These are phyloP conservation scores for Megaustenia siamemsis DNA, from an alignment of 2,888 invertebrate genomes.

Conservation along the genomic window DNA sequence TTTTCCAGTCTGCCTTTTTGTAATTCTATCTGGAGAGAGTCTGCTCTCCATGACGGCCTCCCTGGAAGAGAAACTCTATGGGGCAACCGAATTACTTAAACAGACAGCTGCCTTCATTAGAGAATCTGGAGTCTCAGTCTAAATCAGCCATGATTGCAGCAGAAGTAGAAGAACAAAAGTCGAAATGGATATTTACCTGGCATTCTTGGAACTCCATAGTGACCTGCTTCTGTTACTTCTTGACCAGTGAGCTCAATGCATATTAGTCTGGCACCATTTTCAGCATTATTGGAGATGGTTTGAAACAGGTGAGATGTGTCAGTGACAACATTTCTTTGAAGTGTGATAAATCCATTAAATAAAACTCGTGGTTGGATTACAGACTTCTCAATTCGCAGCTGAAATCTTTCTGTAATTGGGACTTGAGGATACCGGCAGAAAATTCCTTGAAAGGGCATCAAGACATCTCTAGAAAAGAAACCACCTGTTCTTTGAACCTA, in stretches of 20 bases:
- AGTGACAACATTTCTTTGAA: slow-evolving; percentile 31
- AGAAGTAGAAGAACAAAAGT: not conserved
- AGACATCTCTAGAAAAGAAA: slow-evolving; percentile 15
- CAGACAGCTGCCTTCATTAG: no score
- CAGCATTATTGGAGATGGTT: slow-evolving; percentile 64
- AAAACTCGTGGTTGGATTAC: slow-evolving; percentile 38
- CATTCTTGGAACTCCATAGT: not conserved
- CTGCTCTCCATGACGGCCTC: no score
- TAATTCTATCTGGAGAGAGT: no score
- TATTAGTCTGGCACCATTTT: slow-evolving; percentile 65
- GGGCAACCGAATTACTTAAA: no score
- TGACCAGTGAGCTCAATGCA: slow-evolving; percentile 70
- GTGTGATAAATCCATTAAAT: slow-evolving; percentile 37
- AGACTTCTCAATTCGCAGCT: slow-evolving; percentile 72
- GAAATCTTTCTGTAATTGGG: slow-evolving; percentile 63
- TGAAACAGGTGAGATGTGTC: slow-evolving; percentile 64
- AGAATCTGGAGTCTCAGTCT: no score
- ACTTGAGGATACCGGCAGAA: slow-evolving; percentile 63
- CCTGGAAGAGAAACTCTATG: no score
- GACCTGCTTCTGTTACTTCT: not conserved
- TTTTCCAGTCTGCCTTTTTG: no score
- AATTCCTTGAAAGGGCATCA: slow-evolving; percentile 64
- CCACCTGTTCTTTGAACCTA: slow-evolving; percentile 42
- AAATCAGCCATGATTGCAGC: no score
- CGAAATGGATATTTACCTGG: not conserved